These are phyloP conservation scores for Tychaedon coryphoeus DNA, from an alignment of 2,113 vertebrate genomes.

Conservation along the genomic window DNA sequence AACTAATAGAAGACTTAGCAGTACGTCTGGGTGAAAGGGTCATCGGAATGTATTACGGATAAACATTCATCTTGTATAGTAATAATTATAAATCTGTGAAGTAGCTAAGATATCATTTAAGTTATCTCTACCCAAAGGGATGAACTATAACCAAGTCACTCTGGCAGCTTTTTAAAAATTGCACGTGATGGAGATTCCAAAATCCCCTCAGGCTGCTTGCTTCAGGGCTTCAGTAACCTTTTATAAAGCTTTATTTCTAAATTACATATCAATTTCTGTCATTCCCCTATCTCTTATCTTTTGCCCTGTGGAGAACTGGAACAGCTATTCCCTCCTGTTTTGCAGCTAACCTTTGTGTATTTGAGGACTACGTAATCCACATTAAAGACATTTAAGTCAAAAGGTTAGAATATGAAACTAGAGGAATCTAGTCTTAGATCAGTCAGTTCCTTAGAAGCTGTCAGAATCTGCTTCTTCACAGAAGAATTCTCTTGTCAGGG, in stretches of 20 bases:
- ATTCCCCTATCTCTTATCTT: neutral
- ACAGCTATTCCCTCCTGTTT: neutral
- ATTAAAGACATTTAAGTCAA: neutral
- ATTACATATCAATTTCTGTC: neutral
- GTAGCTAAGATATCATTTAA: neutral
- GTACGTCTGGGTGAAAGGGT: conserved; percentile 69
- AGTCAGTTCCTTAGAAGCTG: neutral
- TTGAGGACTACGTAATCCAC: neutral
- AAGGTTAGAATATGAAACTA: neutral
- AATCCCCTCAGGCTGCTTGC: neutral
- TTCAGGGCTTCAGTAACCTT: neutral
- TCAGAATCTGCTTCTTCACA: neutral
- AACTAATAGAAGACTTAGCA: conserved; percentile 94
- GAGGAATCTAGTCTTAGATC: neutral
- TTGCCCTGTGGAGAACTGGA: neutral
- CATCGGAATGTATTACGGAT: neutral
- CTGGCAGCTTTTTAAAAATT: neutral
- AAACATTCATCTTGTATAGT: neutral
- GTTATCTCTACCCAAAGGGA: neutral
- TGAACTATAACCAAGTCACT: neutral
- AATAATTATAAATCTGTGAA: neutral
- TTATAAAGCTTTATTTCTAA: neutral
- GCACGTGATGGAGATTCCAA: neutral
- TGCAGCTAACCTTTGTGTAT: neutral
- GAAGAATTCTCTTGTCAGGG: neutral